Evolutionary conservation across 2,888 invertebrate species (phyloP), one percentile per base, ranked within the genome.

Genomic region (Dione juno): DNA sequence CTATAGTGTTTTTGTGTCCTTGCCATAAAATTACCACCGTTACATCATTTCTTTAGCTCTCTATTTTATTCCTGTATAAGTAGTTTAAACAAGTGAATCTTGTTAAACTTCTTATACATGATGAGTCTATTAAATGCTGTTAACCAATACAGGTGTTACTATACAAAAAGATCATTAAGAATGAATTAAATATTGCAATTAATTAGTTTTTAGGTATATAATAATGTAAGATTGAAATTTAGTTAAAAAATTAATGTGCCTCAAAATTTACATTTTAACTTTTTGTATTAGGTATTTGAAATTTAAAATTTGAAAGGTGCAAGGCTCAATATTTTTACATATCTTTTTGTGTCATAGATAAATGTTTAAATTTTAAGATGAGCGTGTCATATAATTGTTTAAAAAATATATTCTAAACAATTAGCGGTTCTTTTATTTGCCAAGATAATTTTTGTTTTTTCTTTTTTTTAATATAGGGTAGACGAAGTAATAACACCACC

Each of bases 11-110:
- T 67, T 67, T 52, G 41, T 70, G 35, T 45, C 53, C 54, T 73
- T 73, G 72, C 72, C 70, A 72, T 72, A 65, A 45, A 19, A 67
- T 48, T 63, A 66, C 67, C 70, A 67, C 67, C 53, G 65, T 52
- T n/a, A 64, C 57, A 52, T 54, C 19, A 28, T 48, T 35, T 43
- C n/a, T 61, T 45, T 65, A 66, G 69, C 67, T 72, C 67, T 66
- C 70, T 66, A 63, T 57, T 61, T 48, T 40, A 37, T 9, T 58
- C 1, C 8, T 35, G 13, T 40, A 40, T n/a, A 16, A 37, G 16
- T 21, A 28, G 3, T 28, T 61, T 28, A 28, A 28, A 61, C 28
- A 61, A 35, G 3, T 45, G n/a, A 11, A 28, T 11, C 61, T 28
- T 13, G 14, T 28, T 28, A 3, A 28, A 28, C 28, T 28, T 3